Evolutionary conservation across 2,888 invertebrate genomes (phyloP).

Genomic region (Nomada flava): DNA sequence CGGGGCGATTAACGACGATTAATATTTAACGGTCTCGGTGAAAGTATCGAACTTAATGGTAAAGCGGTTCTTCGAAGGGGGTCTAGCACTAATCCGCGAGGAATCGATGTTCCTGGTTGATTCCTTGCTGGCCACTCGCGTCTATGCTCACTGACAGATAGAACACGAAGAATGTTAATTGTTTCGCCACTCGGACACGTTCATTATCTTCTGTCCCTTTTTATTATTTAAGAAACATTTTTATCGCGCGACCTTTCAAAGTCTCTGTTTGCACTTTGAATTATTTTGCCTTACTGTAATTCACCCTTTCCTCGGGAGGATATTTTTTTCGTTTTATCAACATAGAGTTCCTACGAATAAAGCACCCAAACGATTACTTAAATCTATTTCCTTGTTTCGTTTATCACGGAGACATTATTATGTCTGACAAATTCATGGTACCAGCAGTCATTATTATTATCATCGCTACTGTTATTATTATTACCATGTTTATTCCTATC

Average conservation of each 20-base stretch:
- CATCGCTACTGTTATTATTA: no score
- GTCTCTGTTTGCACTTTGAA: slow-evolving; percentile 1
- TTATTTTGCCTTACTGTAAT: not conserved
- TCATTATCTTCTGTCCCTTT: not conserved
- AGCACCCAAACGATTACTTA: not conserved
- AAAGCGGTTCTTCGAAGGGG: slow-evolving; percentile 24
- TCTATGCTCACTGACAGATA: not conserved
- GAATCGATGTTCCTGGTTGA: slow-evolving; percentile 18
- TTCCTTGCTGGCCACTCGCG: not conserved
- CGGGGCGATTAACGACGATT: slow-evolving; percentile 28
- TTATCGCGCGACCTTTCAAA: not conserved
- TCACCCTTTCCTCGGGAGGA: no score
- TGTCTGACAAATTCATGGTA: not conserved
- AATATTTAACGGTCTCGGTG: slow-evolving; percentile 32
- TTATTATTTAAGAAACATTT: not conserved
- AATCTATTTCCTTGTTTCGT: not conserved
- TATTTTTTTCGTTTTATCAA: not conserved
- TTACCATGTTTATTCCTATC: no score
- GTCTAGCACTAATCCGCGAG: slow-evolving; percentile 33
- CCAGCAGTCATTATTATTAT: not conserved
- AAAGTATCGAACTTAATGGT: slow-evolving; percentile 53
- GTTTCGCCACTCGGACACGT: not conserved
- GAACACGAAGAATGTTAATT: not conserved
- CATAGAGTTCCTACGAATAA: not conserved
- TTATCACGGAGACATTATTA: no score